Base-by-base conservation (phyloP, 1,140 invertebrate species). In the Protaetia brevitarsis region DNA sequence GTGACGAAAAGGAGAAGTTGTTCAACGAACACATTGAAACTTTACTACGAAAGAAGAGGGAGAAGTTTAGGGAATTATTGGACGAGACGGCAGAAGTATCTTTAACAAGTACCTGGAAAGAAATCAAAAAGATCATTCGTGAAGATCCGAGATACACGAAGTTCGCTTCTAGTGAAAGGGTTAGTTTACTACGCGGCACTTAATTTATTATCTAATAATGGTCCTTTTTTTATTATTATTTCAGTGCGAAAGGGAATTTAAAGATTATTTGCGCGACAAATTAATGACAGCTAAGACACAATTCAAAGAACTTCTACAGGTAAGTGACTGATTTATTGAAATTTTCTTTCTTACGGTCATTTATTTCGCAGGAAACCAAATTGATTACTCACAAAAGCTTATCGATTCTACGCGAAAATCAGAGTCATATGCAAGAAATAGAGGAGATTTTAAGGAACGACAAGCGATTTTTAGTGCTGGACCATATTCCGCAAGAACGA, bases 261-360 rank as follows among this genome's bases (percentile, higher is more conserved):
- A 94, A 69, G 94, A 98, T 74, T 99, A 97, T 78, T 87, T 97
- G 51, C 95, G 96, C 75, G 95, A 98, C 78, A 95, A 95, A 82
- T 85, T 94, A 68, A 87, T 92, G 16, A 86, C 89, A 3, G 95
- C 96, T 0, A 97, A 98, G 79, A 88, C 89, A 5, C 94, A 98
- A 72, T 95, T 99, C 72, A 85, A 94, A 57, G 93, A 97, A 81
- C 82, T 99, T 30, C 79, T 99, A 34, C 89, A 91, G 74, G 85
- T 87, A 30, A 28, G n/a, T n/a, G n/a, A n/a, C n/a, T n/a, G n/a
- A n/a, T n/a, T n/a, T 34, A 16, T 8, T 29, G 13, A 59, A 21
- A 1, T 11, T 59, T 23, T 34, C 3, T 5, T 59, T n/a, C n/a
- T 59, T 7, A 2, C 29, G 8, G n/a, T 56, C 51, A 26, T 37